These are phyloP conservation scores for Camponotus vicinus DNA, from an alignment of 1,140 invertebrate genomes.

Conservation along the genomic window DNA sequence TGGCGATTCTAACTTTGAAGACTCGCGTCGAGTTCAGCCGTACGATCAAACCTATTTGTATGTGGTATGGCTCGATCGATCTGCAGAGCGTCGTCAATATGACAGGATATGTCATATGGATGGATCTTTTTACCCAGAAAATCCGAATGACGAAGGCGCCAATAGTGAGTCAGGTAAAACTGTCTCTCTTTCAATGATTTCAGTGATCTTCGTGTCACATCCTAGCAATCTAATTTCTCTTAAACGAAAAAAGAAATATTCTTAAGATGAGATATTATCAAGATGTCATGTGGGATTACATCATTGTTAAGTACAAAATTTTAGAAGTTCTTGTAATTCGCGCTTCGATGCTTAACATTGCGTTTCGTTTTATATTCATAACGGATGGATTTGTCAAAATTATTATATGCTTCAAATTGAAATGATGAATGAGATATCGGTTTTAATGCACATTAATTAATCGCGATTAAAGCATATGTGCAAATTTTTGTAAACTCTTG, in stretches of 20 bases:
- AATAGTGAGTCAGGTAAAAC: slow-evolving; percentile 82
- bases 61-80: slow-evolving; percentile 86
- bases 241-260: too few relatives aligned
- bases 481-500: neutral
- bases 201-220: too few relatives aligned
- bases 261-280: too few relatives aligned
- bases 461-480: neutral
- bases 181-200: too few relatives aligned
- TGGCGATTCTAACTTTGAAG: slow-evolving; percentile 86
- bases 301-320: neutral
- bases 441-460: neutral
- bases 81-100: slow-evolving; percentile 85
- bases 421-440: neutral
- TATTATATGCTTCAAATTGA: neutral
- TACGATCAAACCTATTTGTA: slow-evolving; percentile 87
- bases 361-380: neutral
- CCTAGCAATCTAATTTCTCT: too few relatives aligned
- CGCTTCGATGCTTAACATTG: neutral
- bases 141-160: slow-evolving; percentile 78
- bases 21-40: slow-evolving; percentile 84
- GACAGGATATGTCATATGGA: slow-evolving; percentile 88
- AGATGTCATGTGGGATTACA: too few relatives aligned
- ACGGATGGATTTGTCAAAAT: neutral
- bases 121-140: slow-evolving; percentile 35
- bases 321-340: neutral